A percentile compares a stretch with the other conserved stretches of the same genome.
These are phyloP conservation scores for Danio tinwini DNA, from an alignment of 2,797 vertebrate species.

Conservation along the genomic window DNA sequence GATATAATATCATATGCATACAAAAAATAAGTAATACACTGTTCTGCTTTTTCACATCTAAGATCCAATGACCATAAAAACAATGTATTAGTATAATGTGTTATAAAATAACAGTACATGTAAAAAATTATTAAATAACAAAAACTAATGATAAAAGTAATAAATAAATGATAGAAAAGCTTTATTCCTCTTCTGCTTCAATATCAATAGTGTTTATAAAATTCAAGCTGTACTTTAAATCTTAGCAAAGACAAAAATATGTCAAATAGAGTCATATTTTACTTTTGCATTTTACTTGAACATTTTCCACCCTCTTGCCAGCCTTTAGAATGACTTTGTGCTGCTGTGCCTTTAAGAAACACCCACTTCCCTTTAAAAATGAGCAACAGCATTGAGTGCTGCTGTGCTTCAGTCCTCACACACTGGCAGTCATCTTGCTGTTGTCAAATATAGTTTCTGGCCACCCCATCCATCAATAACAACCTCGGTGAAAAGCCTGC, in stretches of 20 bases:
- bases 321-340: background rate
- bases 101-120: too few species aligned
- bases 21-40: too few species aligned
- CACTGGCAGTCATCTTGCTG: background rate
- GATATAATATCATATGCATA: too few species aligned
- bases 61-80: too few species aligned
- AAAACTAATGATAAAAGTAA: too few species aligned
- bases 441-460: constrained; percentile 26
- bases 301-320: background rate
- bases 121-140: too few species aligned
- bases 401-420: constrained; percentile 8
- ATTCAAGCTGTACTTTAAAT: background rate
- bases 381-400: background rate
- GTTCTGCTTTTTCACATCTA: too few species aligned
- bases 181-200: too few species aligned
- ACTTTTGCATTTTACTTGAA: background rate
- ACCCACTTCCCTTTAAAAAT: background rate
- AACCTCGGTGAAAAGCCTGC: background rate
- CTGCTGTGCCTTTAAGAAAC: background rate
- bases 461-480: constrained; percentile 11
- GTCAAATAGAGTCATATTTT: background rate
- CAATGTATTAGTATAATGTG: too few species aligned
- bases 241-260: background rate
- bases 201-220: too few species aligned
- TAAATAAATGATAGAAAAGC: too few species aligned